Base-by-base conservation (phyloP, 2,888 invertebrate genomes). In the Rotaria magnacalcarata region DNA sequence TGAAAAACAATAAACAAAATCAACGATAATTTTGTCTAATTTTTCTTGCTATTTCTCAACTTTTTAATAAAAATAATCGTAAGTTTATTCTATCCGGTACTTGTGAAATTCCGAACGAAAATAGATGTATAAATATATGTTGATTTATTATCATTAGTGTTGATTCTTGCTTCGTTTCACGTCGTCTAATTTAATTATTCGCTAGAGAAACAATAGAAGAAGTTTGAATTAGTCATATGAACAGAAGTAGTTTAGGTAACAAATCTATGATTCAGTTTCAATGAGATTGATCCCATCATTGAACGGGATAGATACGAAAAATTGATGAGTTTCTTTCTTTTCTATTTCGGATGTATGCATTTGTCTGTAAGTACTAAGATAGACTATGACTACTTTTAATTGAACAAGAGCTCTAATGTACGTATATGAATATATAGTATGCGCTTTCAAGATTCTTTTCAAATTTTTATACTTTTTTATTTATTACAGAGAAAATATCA, bases 181-280 rank as follows among this genome's bases (percentile, higher is more conserved):
- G 67, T 67, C 34, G 19, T 67, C 67, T 67, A 67, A 67, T 67
- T 67, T 67, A 67, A 67, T 67, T 67, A 34, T 67, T 67, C 34
- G 34, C 67, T 34, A 16, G 67, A 67, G 67, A 67, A 34, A 67
- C 67, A 34, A 67, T 67, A 34, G 14, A 67, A 67, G 19, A 19
- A 16, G 16, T 67, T 41, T 67, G 16, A 67, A 67, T 67, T 67
- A 34, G 34, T 67, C 6, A 4, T 34, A 41, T 16, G 1, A 67
- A 67, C 34, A 41, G 6, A 24, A 41, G 67, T 50, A 50, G 50
- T 50, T 67, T 67, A 2, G 34, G 2, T 34, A 34, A 34, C 34
- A 34, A 34, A 34, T 41, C 10, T 2, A 67, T 34, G 34, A 19
- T 11, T 67, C 5, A 5, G 34, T 14, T 67, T 19, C 0, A 19